A percentile compares a stretch with the other conserved stretches of the same genome.
These are phyloP conservation scores for Leptonema lineaticorne DNA, from an alignment of 1,140 invertebrate genomes.

Conservation along the genomic window DNA sequence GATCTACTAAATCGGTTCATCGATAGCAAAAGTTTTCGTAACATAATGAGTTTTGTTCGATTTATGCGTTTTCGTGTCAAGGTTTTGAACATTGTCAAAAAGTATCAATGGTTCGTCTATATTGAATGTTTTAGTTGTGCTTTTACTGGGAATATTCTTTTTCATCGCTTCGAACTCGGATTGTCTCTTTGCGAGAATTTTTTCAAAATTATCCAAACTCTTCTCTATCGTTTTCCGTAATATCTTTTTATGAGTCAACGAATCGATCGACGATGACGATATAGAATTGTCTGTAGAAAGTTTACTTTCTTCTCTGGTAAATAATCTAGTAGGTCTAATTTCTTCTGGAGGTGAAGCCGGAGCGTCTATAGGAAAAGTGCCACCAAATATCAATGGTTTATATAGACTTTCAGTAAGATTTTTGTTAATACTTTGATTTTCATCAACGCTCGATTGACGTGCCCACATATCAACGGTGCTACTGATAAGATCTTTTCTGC, in stretches of 20 bases:
- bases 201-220: conserved; percentile 48
- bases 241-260: conserved; percentile 19
- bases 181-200: conserved; percentile 41
- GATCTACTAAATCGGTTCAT: conserved; percentile 55
- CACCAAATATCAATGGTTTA: conserved; percentile 73
- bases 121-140: conserved; percentile 43
- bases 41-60: conserved; percentile 48
- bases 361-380: conserved; percentile 77
- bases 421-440: conserved; percentile 26
- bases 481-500: conserved; percentile 58
- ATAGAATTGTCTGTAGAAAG: conserved; percentile 25
- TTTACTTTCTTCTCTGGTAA: conserved; percentile 30
- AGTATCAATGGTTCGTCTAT: conserved; percentile 35
- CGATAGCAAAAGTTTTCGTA: conserved; percentile 64
- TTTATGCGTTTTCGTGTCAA: conserved; percentile 8
- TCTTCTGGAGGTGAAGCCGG: conserved; percentile 54
- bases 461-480: conserved; percentile 64
- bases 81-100: background rate
- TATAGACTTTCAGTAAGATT: conserved; percentile 46
- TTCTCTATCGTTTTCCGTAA: conserved; percentile 45
- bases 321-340: conserved; percentile 33
- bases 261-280: conserved; percentile 11
- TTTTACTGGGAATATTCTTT: conserved; percentile 28
- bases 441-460: conserved; percentile 40
- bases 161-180: conserved; percentile 29